phyloP scores from a whole-genome alignment of 2,113 vertebrate genomes.

The Nibea albiflora region DNA sequence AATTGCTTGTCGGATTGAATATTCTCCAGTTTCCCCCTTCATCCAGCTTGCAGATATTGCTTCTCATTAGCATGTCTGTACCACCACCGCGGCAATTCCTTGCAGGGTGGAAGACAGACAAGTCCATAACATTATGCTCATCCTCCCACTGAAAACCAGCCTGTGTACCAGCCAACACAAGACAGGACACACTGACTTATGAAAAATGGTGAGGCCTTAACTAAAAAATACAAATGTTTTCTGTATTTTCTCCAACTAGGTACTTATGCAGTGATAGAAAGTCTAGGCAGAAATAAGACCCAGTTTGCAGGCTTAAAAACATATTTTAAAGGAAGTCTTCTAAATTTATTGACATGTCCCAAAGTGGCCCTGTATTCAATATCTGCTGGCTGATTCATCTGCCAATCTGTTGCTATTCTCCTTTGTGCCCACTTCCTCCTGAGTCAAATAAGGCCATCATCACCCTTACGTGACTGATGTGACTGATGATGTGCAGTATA shows the following conservation, averaged over 20 bases:
- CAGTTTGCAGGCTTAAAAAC: neutral
- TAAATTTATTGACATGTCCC: neutral
- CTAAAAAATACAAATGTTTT: neutral
- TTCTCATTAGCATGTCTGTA: conserved; percentile 71
- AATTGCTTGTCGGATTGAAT: conserved; percentile 75
- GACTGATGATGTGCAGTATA: neutral
- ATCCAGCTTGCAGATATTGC: conserved; percentile 65
- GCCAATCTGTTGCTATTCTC: neutral
- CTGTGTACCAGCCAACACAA: conserved; percentile 39
- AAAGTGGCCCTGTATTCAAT: neutral
- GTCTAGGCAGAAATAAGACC: neutral
- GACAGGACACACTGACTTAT: conserved; percentile 2
- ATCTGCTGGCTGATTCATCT: neutral
- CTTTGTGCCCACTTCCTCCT: neutral
- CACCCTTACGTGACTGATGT: neutral
- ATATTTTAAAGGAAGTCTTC: neutral
- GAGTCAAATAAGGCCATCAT: neutral
- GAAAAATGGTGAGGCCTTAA: neutral
- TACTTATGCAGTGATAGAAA: neutral
- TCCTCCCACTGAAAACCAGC: conserved; percentile 40
- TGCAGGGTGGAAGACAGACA: conserved; percentile 49
- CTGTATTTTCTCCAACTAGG: neutral
- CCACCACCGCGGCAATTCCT: conserved; percentile 36
- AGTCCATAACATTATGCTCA: conserved; percentile 52
- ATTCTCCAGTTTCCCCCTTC: conserved; percentile 59